Percentiles rank a stretch among this genome's conserved stretches.
phyloP scores from a whole-genome alignment of 2,113 vertebrate genomes.

The Balaeniceps rex region DNA sequence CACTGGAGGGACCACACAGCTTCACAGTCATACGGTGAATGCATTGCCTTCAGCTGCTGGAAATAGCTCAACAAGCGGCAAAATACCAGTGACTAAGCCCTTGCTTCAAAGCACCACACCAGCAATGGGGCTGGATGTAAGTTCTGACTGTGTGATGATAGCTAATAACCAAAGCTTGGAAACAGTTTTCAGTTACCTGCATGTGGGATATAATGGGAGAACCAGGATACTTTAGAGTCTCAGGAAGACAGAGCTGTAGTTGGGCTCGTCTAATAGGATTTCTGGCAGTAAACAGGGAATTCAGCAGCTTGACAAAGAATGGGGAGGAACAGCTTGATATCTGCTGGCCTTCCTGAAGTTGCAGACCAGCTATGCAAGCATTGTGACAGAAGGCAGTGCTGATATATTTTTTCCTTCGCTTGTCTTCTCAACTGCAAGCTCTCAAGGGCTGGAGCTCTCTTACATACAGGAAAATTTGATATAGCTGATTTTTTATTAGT shows the following conservation, averaged over 20 bases:
- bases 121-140: conserved; percentile 68
- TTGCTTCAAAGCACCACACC: conserved; percentile 39
- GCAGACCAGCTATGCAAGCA: background rate
- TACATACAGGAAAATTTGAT: background rate
- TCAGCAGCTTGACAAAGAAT: background rate
- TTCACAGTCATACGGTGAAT: conserved; percentile 73
- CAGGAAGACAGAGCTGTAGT: background rate
- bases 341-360: background rate
- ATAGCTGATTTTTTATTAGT: background rate
- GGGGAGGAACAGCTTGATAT: background rate
- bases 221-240: background rate
- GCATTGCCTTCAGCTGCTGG: conserved; percentile 56
- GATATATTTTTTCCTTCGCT: background rate
- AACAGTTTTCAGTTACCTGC: background rate
- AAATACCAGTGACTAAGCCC: conserved; percentile 56
- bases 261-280: background rate
- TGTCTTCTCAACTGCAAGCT: background rate
- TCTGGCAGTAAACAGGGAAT: background rate
- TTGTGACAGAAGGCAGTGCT: background rate
- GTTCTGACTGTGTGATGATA: conserved; percentile 14
- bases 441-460: background rate
- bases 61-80: background rate
- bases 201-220: background rate
- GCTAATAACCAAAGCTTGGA: background rate
- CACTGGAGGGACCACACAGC: conserved; percentile 64